A percentile compares a stretch with the other conserved stretches of the same genome.
phyloP scores from a whole-genome alignment of 2,888 invertebrate species.

The Melangyna quadrimaculata region DNA sequence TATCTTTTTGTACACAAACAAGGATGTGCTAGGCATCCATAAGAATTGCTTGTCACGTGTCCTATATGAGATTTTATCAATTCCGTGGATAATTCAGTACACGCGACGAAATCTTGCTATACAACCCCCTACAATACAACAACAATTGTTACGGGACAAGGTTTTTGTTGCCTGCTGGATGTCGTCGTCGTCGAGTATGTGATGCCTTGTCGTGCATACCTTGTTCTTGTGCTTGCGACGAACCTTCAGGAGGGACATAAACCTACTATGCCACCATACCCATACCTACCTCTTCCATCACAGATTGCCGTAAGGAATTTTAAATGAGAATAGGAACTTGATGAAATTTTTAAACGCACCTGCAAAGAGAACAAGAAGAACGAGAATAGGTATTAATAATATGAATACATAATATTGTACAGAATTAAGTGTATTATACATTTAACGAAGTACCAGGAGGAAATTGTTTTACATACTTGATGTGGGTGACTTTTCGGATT shows the following conservation, averaged over 20 bases:
- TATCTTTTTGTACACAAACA: background rate
- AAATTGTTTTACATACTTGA: constrained; percentile 26
- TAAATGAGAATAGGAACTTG: constrained; percentile 60
- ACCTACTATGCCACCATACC: too few relatives aligned
- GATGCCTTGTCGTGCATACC: background rate
- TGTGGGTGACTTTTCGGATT: background rate
- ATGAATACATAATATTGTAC: constrained; percentile 52
- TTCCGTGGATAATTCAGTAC: constrained; percentile 47
- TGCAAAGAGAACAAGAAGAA: constrained; percentile 49
- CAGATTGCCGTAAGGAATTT: constrained; percentile 63
- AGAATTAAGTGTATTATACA: constrained; percentile 42
- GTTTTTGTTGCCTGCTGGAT: background rate
- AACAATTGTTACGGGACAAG: constrained; percentile 6
- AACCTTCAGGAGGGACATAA: background rate
- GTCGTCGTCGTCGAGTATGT: background rate
- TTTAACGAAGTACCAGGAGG: constrained; percentile 1
- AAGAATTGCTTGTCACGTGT: constrained; percentile 68
- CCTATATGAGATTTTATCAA: constrained; percentile 67
- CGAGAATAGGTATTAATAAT: constrained; percentile 58
- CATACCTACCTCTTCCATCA: background rate
- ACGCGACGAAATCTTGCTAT: background rate
- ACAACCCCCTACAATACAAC: background rate
- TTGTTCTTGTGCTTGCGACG: background rate
- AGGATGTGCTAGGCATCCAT: constrained; percentile 56
- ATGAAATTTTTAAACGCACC: constrained; percentile 66